These are phyloP conservation scores for Oscheius sp. DNA, from an alignment of 1,140 invertebrate genomes.

Conservation along the genomic window DNA sequence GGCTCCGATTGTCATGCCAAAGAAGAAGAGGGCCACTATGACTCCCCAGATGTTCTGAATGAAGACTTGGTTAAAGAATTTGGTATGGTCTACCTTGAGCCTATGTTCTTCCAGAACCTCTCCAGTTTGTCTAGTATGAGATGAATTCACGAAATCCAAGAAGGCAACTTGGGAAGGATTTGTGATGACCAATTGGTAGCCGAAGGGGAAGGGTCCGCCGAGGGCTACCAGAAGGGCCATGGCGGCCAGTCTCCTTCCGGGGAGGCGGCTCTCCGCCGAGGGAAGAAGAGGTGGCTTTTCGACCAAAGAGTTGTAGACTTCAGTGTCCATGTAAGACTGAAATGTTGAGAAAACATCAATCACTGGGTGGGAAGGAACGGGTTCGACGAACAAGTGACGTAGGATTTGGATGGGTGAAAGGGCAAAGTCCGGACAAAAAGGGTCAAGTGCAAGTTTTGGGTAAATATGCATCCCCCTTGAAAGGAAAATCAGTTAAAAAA, in stretches of 20 bases:
- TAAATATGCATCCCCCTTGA: no score
- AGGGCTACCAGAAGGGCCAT: constrained; percentile 44
- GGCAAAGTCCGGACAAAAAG: no score
- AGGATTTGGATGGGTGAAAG: no score
- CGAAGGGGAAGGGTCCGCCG: constrained; percentile 51
- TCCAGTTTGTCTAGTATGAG: constrained; percentile 35
- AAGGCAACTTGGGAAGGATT: constrained; percentile 50
- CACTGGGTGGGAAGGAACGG: no score
- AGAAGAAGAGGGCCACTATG: constrained; percentile 4
- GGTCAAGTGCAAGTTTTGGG: no score
- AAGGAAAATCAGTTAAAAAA: no score
- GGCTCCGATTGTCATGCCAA: neutral
- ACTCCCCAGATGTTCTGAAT: constrained; percentile 4
- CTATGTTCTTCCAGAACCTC: neutral
- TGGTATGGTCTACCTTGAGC: constrained; percentile 30
- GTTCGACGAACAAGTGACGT: no score
- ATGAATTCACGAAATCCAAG: constrained; percentile 39
- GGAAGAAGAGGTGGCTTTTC: constrained; percentile 4
- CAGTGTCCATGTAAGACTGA: no score
- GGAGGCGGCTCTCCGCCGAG: constrained; percentile 8
- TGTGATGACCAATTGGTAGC: constrained; percentile 48
- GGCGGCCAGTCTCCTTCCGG: neutral
- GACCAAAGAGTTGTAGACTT: constrained; percentile 6
- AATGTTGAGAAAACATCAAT: no score
- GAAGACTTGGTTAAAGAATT: constrained; percentile 21